A percentile compares a stretch with the other conserved stretches of the same genome.
Evolutionary conservation across 2,888 invertebrate genomes (phyloP).

Genomic region (Cylloceria caligata): DNA sequence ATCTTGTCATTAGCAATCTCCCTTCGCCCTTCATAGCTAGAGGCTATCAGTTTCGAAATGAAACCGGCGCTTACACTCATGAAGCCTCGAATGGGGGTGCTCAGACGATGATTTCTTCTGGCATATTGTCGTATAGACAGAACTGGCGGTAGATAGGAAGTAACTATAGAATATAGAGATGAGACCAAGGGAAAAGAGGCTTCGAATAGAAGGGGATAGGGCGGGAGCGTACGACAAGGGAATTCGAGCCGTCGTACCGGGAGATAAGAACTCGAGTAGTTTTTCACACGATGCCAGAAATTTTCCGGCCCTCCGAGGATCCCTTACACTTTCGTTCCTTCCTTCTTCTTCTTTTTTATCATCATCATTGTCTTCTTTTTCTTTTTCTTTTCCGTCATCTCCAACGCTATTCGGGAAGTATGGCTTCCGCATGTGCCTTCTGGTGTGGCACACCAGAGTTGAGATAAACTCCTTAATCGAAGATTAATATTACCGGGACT

Average conservation of each 20-base stretch:
- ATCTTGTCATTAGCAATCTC: slow-evolving; percentile 1
- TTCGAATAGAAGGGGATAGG: slow-evolving; percentile 14
- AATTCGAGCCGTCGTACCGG: slow-evolving; percentile 47
- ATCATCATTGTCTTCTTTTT: too few species aligned
- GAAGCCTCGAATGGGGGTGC: slow-evolving; percentile 7
- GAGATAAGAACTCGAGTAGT: slow-evolving; percentile 51
- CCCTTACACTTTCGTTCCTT: slow-evolving; percentile 46
- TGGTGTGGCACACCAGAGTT: slow-evolving; percentile 33
- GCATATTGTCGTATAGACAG: slow-evolving; percentile 58
- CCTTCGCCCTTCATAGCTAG: not conserved
- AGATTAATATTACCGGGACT: slow-evolving; percentile 79
- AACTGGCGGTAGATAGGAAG: slow-evolving; percentile 43
- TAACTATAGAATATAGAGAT: slow-evolving; percentile 28
- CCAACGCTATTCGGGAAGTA: slow-evolving; percentile 17
- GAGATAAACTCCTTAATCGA: slow-evolving; percentile 80
- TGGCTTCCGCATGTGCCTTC: slow-evolving; percentile 43
- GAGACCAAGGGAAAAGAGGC: slow-evolving; percentile 1
- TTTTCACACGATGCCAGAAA: slow-evolving; percentile 47
- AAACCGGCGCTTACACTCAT: slow-evolving; percentile 5
- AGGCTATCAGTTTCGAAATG: slow-evolving; percentile 24
- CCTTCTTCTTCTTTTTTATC: slow-evolving; percentile 20
- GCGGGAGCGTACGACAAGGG: slow-evolving; percentile 22
- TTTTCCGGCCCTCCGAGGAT: slow-evolving; percentile 9
- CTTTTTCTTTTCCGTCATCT: slow-evolving; percentile 33
- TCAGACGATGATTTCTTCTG: slow-evolving; percentile 58